Conservation (phyloP, 2,797 vertebrate species). For the Oreochromis grahami region DNA sequence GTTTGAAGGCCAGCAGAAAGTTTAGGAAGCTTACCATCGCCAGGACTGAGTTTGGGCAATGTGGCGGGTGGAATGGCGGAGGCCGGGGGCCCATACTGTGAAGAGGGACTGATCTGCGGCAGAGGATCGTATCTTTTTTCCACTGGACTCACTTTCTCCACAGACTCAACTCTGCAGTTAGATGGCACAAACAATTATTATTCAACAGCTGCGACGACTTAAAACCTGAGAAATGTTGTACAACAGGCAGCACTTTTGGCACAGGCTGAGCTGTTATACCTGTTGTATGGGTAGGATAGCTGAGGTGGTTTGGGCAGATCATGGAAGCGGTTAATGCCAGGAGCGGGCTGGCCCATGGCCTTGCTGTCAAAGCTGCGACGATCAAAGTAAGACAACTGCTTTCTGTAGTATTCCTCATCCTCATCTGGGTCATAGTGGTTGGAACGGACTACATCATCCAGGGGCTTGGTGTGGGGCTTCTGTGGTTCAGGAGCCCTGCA, state of each 20-base stretch:
- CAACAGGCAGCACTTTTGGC: background rate
- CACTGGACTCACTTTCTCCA: slow-evolving; percentile 82
- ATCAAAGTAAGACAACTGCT: slow-evolving; percentile 96
- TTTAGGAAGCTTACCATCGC: slow-evolving; percentile 78
- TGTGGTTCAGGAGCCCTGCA: slow-evolving; percentile 91
- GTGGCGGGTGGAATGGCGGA: slow-evolving; percentile 79
- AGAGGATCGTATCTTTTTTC: slow-evolving; percentile 89
- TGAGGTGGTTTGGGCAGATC: slow-evolving; percentile 85
- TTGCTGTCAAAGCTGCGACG: slow-evolving; percentile 93
- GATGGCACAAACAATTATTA: background rate
- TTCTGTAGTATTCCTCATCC: slow-evolving; percentile 96
- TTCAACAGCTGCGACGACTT: background rate
- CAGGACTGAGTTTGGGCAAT: slow-evolving; percentile 84
- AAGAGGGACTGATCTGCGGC: slow-evolving; percentile 81
- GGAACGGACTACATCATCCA: slow-evolving; percentile 85
- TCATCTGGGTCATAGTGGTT: slow-evolving; percentile 95
- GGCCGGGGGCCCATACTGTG: slow-evolving; percentile 82
- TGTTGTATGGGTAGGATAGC: slow-evolving; percentile 84
- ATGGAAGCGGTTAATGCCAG: slow-evolving; percentile 81
- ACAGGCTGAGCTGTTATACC: slow-evolving; percentile 68
- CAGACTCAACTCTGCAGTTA: slow-evolving; percentile 81
- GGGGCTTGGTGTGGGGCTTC: slow-evolving; percentile 87
- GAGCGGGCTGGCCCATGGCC: slow-evolving; percentile 73
- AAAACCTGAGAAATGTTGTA: background rate
- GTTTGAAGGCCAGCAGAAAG: background rate